Conservation (phyloP, 2,797 vertebrate species). For the Dryobates pubescens region DNA sequence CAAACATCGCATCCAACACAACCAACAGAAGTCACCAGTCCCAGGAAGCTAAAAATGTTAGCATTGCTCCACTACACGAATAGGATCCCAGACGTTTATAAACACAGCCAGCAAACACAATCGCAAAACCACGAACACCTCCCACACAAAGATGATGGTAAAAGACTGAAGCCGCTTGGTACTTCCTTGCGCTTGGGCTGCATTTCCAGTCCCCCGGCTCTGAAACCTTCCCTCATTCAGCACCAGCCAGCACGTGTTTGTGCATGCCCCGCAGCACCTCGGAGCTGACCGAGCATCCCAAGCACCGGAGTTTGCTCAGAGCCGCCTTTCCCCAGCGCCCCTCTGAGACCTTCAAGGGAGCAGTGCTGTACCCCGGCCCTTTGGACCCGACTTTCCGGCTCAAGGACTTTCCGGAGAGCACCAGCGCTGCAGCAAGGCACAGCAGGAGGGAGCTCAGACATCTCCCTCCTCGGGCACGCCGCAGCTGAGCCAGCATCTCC, state of each 20-base stretch:
- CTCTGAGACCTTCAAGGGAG: fast-evolving
- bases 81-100: fast-evolving
- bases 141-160: not conserved
- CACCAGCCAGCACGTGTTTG: too few relatives aligned
- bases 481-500: not conserved
- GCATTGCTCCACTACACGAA: fast-evolving
- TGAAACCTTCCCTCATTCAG: not conserved
- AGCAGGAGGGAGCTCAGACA: too few relatives aligned
- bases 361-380: not conserved
- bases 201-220: fast-evolving
- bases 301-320: fast-evolving
- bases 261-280: not conserved
- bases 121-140: fast-evolving
- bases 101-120: fast-evolving
- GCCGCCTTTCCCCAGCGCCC: not conserved
- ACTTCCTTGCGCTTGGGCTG: fast-evolving
- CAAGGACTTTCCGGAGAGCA: not conserved
- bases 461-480: not conserved
- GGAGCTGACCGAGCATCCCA: not conserved
- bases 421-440: not conserved
- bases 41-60: fast-evolving
- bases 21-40: not conserved
- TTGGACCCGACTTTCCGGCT: not conserved
- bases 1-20: not conserved
- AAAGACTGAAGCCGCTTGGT: fast-evolving